Conservation (phyloP, 2,888 invertebrate species). For the Aspidapion aeneum region DNA sequence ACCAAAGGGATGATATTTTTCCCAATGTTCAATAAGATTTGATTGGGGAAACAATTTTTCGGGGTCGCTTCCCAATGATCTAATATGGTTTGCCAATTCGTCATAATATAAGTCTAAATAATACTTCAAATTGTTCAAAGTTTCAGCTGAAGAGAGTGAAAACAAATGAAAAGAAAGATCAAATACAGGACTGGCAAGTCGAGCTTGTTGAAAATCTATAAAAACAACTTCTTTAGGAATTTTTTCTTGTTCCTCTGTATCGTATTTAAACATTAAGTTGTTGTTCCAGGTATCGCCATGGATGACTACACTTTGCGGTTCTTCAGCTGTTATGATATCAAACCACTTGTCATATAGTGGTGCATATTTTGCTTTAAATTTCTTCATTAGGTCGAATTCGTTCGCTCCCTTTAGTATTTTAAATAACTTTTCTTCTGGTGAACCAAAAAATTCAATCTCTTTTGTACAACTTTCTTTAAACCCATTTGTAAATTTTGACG, state of each 20-base stretch:
- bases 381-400: not conserved
- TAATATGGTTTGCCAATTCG: slow-evolving; percentile 31
- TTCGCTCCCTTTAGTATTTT: not conserved
- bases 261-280: not conserved
- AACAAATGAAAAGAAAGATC: slow-evolving; percentile 39
- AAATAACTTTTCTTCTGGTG: not conserved
- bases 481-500: no score
- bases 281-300: slow-evolving; percentile 1
- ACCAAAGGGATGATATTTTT: slow-evolving; percentile 30
- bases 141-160: slow-evolving; percentile 30
- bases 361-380: slow-evolving; percentile 1
- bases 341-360: not conserved
- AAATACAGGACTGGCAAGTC: slow-evolving; percentile 29
- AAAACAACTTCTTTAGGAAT: slow-evolving; percentile 18
- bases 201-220: slow-evolving; percentile 34
- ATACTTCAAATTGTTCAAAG: slow-evolving; percentile 32
- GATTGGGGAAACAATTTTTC: slow-evolving; percentile 34
- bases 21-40: slow-evolving; percentile 33
- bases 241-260: not conserved
- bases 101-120: slow-evolving; percentile 33
- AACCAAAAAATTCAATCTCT: not conserved
- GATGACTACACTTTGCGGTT: not conserved
- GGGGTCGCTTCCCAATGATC: slow-evolving; percentile 33
- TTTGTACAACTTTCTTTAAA: no score
- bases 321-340: not conserved